Base-by-base conservation (phyloP, 1,140 invertebrate species). In the Diprion similis region DNA sequence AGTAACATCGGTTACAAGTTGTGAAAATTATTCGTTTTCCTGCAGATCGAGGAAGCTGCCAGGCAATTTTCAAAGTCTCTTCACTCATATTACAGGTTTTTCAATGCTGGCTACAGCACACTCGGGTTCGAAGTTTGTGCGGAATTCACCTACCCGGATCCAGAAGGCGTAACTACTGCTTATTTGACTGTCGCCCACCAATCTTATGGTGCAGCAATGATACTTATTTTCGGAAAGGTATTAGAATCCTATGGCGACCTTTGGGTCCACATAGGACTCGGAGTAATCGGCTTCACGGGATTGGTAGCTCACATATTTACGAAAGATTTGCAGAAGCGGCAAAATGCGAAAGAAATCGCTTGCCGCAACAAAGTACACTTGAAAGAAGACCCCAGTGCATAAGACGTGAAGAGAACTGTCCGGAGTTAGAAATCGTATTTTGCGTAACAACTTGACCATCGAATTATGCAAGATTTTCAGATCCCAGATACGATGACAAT, bases 81-180 rank as follows among this genome's bases (percentile, higher is more conserved):
- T 37, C 24, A 6, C 24, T 37, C 24, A 37, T 37, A 11, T n/a
- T 75, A 15, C 75, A 92, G 91, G 72, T 93, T 92, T 79, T 94
- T 94, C 82, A 94, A 94, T 92, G 93, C 92, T 13, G 92, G 93
- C 4, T 95, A 94, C 81, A 79, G 94, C 13, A 91, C 93, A 1
- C 83, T 95, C 17, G 93, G 94, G 8, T 95, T 93, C 85, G 93
- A 95, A 81, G 92, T 94, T 82, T 93, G 92, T 19, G 92, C 92
- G 10, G 94, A 95, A 83, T 90, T 94, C 64, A 95, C 94, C 0
- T 95, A 92, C 83, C 93, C 93, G 0, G 91, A 93, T 75, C 88
- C 92, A 1, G 93, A 94, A 83, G 91, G 90, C 4, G 92, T 90
- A 2, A 89, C 93, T 8, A 90, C 90, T 17, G 92, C 92, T 10